Percentiles rank a stretch among this genome's conserved stretches.
phyloP scores from a whole-genome alignment of 2,797 vertebrate species.

The Ceyx erithaca region DNA sequence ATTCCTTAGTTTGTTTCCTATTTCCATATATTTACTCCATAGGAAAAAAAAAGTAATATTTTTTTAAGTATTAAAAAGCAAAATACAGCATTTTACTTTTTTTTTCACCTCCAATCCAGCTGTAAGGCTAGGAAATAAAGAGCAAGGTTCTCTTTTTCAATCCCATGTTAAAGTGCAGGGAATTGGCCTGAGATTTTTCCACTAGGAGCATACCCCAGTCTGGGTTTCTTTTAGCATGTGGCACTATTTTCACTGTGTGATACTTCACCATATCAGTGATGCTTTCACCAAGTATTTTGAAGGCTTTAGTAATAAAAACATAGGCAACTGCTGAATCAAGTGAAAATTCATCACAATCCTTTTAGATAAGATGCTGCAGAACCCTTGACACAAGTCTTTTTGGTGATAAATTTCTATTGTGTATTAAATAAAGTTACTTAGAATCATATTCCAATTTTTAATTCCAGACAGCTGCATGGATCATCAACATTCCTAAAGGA shows the following conservation, averaged over 20 bases:
- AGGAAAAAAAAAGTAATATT: background rate
- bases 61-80: background rate
- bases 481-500: slow-evolving; percentile 64
- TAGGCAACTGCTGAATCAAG: slow-evolving; percentile 40
- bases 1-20: background rate
- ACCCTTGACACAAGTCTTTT: slow-evolving; percentile 21
- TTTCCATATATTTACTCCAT: background rate
- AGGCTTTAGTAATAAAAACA: slow-evolving; percentile 28
- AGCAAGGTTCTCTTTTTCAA: background rate
- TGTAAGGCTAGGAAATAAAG: background rate
- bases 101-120: background rate
- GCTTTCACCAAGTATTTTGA: background rate
- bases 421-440: slow-evolving; percentile 50
- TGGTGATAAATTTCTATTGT: slow-evolving; percentile 33
- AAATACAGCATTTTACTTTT: background rate
- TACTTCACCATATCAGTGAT: background rate
- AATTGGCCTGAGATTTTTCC: background rate
- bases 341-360: slow-evolving; percentile 53
- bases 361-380: slow-evolving; percentile 42
- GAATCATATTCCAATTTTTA: slow-evolving; percentile 54
- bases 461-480: slow-evolving; percentile 30
- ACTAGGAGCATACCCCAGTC: background rate
- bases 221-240: background rate
- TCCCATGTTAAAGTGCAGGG: background rate
- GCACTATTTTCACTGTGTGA: background rate